A percentile compares a stretch with the other conserved stretches of the same genome.
phyloP scores from a whole-genome alignment of 2,888 invertebrate species.

The Ceriagrion tenellum region DNA sequence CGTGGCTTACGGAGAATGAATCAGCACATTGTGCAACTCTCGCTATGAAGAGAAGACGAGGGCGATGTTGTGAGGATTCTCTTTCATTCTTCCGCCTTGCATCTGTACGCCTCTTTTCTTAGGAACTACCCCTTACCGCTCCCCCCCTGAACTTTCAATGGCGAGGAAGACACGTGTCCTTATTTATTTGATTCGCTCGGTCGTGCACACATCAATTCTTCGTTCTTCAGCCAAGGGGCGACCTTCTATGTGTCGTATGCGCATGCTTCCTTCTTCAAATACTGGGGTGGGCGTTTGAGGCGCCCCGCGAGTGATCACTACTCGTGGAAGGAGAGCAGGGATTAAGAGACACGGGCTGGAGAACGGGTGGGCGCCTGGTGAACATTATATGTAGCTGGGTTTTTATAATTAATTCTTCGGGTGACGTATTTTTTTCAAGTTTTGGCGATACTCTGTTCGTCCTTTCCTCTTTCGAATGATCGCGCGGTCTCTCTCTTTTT shows the following conservation, averaged over 20 bases:
- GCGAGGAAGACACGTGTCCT: background rate
- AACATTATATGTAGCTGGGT: background rate
- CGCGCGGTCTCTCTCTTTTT: background rate
- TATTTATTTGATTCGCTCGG: background rate
- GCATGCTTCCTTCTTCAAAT: background rate
- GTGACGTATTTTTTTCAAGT: background rate
- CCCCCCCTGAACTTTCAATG: background rate
- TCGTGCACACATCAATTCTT: background rate
- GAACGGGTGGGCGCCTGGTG: background rate
- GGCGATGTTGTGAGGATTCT: background rate
- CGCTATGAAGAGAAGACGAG: background rate
- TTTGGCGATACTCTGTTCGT: background rate
- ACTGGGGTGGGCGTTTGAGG: conserved; percentile 19
- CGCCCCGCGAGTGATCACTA: conserved; percentile 34
- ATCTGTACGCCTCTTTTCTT: background rate
- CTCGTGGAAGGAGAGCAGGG: background rate
- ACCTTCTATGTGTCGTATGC: background rate
- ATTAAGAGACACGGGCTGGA: background rate
- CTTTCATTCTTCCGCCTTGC: background rate
- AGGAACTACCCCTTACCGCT: background rate
- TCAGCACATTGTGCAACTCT: background rate
- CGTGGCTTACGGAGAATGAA: background rate
- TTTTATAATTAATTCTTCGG: background rate
- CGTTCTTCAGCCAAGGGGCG: background rate
- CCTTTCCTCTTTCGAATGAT: background rate